A percentile compares a stretch with the other conserved stretches of the same genome.
These are phyloP conservation scores for Amphibalanus amphitrite DNA, from an alignment of 1,140 invertebrate genomes.

Conservation along the genomic window DNA sequence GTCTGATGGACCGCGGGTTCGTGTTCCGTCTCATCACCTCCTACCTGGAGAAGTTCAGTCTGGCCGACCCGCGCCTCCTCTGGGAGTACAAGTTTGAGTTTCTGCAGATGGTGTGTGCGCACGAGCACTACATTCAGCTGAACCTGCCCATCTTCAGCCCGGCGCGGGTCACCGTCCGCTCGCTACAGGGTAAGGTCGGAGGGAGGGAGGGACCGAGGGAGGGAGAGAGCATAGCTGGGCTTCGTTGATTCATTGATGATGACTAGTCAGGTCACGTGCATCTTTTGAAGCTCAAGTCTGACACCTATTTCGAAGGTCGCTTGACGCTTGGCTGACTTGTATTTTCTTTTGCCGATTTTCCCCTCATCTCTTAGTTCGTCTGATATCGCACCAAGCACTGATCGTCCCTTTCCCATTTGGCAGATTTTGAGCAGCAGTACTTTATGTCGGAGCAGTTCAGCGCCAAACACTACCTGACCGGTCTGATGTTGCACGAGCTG, in stretches of 20 bases:
- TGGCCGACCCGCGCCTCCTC: constrained; percentile 53
- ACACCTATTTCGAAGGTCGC: too few relatives aligned
- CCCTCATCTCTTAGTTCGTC: too few relatives aligned
- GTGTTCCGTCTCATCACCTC: constrained; percentile 71
- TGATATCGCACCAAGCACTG: too few relatives aligned
- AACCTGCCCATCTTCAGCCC: constrained; percentile 50
- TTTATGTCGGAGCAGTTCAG: constrained; percentile 59
- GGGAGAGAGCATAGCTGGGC: too few relatives aligned
- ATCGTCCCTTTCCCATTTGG: not conserved
- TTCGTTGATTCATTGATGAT: too few relatives aligned
- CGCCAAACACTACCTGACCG: constrained; percentile 73
- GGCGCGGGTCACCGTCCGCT: constrained; percentile 17
- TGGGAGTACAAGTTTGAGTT: constrained; percentile 78
- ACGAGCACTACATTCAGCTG: constrained; percentile 78
- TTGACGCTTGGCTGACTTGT: too few relatives aligned
- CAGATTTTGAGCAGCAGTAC: constrained; percentile 33
- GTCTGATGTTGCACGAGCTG: constrained; percentile 53
- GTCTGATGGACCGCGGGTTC: constrained; percentile 83
- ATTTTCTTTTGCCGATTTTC: too few relatives aligned
- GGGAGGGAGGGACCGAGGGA: too few relatives aligned
- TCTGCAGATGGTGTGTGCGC: constrained; percentile 74
- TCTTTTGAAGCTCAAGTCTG: too few relatives aligned
- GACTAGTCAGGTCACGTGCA: too few relatives aligned
- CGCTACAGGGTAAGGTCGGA: not conserved
- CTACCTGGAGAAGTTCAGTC: constrained; percentile 68